A percentile compares a stretch with the other conserved stretches of the same genome.
These are phyloP conservation scores for Leptopterna dolabrata DNA, from an alignment of 2,888 invertebrate genomes.

Conservation along the genomic window DNA sequence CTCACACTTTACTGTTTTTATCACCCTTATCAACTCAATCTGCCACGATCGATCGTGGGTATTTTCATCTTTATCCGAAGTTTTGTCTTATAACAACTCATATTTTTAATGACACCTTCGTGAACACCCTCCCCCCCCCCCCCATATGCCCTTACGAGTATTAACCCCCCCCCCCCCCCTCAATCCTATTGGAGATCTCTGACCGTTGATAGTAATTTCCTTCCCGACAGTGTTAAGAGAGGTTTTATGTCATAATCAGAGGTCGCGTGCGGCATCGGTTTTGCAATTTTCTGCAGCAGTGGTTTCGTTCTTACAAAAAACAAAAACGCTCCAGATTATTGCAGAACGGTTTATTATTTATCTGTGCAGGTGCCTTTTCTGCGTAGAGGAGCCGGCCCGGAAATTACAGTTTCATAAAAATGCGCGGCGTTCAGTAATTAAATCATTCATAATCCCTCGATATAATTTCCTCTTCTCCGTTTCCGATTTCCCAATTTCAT, in stretches of 20 bases:
- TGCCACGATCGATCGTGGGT: not conserved
- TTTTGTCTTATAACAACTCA: slow-evolving; percentile 6
- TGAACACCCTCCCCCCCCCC: too few species aligned
- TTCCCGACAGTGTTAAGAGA: not conserved
- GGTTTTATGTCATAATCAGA: not conserved
- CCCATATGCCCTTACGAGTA: not conserved
- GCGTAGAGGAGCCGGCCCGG: too few species aligned
- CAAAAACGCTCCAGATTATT: too few species aligned
- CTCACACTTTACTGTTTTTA: not conserved
- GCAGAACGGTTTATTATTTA: too few species aligned
- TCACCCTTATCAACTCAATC: not conserved
- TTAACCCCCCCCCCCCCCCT: not conserved
- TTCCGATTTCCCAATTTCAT: too few species aligned
- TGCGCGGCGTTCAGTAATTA: too few species aligned
- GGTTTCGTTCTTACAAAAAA: too few species aligned
- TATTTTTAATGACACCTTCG: not conserved
- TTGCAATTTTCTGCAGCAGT: not conserved
- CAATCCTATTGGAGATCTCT: not conserved
- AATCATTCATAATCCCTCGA: too few species aligned
- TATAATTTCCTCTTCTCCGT: too few species aligned
- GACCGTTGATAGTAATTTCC: not conserved
- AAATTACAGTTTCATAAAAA: too few species aligned
- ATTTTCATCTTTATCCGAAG: not conserved
- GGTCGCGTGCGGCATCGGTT: not conserved
- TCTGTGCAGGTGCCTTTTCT: too few species aligned